phyloP scores from a whole-genome alignment of 2,113 vertebrate species.

The Camelus dromedarius region DNA sequence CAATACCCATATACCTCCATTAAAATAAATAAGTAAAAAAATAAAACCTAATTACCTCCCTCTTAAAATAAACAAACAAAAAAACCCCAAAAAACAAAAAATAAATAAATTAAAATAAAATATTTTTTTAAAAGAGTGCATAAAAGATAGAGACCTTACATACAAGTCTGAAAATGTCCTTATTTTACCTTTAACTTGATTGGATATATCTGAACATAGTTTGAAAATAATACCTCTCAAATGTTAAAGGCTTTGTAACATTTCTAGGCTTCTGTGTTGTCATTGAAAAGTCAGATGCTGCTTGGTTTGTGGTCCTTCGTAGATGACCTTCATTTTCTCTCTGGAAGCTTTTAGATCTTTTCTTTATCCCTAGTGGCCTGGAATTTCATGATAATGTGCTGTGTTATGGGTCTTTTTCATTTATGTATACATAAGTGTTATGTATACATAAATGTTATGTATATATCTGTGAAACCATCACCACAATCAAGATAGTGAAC shows the following conservation, averaged over 20 bases:
- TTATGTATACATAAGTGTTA: neutral
- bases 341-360: conserved; percentile 45
- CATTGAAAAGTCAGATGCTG: conserved; percentile 33
- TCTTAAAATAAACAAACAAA: no score
- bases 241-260: conserved; percentile 6
- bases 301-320: conserved; percentile 31
- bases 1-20: no score
- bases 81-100: no score
- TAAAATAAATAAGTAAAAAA: no score
- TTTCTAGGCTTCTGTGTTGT: conserved; percentile 10
- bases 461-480: neutral
- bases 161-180: conserved; percentile 40
- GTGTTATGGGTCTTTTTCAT: neutral
- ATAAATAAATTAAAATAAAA: no score
- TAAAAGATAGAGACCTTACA: neutral
- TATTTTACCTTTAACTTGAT: conserved; percentile 50
- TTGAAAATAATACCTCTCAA: conserved; percentile 57
- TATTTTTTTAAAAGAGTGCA: neutral
- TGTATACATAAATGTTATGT: neutral
- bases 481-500: conserved; percentile 10
- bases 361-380: neutral
- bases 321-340: conserved; percentile 56
- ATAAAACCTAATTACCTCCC: no score
- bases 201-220: neutral
- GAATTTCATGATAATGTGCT: conserved; percentile 36